Evolutionary conservation across 2,797 vertebrate species (phyloP).

Genomic region (Erithacus rubecula): DNA sequence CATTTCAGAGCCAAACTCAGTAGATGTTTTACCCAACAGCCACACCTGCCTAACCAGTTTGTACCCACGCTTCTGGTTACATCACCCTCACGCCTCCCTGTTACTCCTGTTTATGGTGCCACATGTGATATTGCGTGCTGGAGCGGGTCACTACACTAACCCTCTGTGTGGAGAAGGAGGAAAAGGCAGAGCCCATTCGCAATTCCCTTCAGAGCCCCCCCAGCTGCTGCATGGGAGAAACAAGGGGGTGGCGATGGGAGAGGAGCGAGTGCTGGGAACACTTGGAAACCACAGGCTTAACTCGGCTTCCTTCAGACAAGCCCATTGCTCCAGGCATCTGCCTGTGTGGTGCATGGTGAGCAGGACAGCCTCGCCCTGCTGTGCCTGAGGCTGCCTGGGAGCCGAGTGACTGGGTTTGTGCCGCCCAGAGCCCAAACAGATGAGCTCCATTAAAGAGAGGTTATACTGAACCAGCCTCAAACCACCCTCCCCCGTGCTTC

Average conservation of each 20-base stretch:
- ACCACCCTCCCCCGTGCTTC: not conserved
- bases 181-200: not conserved
- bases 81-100: not conserved
- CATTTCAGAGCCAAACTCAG: not conserved
- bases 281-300: not conserved
- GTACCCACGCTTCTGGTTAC: not conserved
- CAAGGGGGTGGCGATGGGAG: rapidly evolving
- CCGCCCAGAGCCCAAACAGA: not conserved
- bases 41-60: constrained; percentile 31
- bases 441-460: not conserved
- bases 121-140: not conserved
- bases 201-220: not conserved
- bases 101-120: not conserved
- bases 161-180: not conserved
- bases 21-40: not conserved
- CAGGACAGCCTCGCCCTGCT: not conserved
- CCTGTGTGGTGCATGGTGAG: not conserved
- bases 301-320: not conserved
- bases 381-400: not conserved
- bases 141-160: not conserved
- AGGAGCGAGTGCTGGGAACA: not conserved
- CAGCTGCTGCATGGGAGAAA: not conserved
- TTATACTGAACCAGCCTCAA: not conserved
- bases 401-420: not conserved
- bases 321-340: not conserved